A percentile compares a stretch with the other conserved stretches of the same genome.
Evolutionary conservation across 2,888 invertebrate species (phyloP).

Genomic region (Masnerella sp.): DNA sequence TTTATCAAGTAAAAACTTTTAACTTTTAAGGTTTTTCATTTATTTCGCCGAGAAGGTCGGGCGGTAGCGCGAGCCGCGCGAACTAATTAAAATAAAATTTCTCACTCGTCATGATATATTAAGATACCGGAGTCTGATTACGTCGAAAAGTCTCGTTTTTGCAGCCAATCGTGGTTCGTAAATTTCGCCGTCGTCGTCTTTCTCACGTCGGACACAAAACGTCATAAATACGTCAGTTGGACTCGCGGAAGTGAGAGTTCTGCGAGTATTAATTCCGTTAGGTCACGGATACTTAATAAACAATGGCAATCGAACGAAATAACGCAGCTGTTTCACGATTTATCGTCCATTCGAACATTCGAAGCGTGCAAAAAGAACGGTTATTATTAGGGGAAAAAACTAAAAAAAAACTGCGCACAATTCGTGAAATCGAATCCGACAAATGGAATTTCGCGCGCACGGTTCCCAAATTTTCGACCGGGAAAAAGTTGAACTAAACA

Average conservation of each 20-base stretch:
- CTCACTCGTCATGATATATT: constrained; percentile 43
- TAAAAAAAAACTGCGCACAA: no score
- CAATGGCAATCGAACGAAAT: constrained; percentile 23
- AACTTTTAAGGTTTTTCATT: constrained; percentile 54
- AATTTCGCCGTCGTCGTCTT: constrained; percentile 38
- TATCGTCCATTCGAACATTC: no score
- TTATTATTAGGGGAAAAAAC: no score
- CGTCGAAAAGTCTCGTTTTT: constrained; percentile 38
- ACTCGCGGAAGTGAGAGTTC: constrained; percentile 16
- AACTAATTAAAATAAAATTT: constrained; percentile 54
- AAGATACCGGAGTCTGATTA: no score
- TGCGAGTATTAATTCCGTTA: constrained; percentile 21
- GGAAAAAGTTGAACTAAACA: no score
- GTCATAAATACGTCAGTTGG: constrained; percentile 23
- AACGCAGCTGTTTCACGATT: no score
- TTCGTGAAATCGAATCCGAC: no score
- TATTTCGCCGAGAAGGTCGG: constrained; percentile 14
- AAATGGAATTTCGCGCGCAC: no score
- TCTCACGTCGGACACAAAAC: constrained; percentile 37
- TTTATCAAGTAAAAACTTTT: constrained; percentile 54
- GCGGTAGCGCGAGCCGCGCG: constrained; percentile 18
- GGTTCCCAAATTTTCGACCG: no score
- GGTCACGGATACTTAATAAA: constrained; percentile 14
- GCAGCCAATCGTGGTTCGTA: no score
- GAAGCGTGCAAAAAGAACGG: no score